These are phyloP conservation scores for Oncorhynchus gorbuscha DNA, from an alignment of 2,113 vertebrate species.

Conservation along the genomic window DNA sequence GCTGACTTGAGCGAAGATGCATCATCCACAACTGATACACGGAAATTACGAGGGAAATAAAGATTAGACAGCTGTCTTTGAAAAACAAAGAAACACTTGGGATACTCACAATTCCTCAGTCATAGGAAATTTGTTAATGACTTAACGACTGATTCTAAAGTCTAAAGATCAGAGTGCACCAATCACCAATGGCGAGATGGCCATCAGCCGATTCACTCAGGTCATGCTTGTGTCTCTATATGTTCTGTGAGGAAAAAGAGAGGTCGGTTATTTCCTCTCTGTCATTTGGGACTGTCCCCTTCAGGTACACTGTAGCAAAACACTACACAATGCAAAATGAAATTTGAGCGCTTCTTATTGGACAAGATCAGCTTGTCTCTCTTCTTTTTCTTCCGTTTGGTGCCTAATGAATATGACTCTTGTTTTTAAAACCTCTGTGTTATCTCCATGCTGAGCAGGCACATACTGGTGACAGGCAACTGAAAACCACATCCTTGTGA, in stretches of 20 bases:
- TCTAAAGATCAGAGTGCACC: neutral
- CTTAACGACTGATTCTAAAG: neutral
- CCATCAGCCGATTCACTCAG: conserved; percentile 7
- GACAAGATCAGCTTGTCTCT: neutral
- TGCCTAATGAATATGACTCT: neutral
- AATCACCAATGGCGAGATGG: neutral
- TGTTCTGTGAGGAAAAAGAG: conserved; percentile 6
- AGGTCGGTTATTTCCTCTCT: neutral
- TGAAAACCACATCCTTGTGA: conserved; percentile 46
- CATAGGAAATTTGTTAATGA: neutral
- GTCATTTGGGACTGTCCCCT: neutral
- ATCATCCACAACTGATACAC: conserved; percentile 6
- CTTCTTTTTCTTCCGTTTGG: neutral
- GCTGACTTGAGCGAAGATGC: conserved; percentile 16
- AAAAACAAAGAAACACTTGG: neutral
- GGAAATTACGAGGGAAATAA: neutral
- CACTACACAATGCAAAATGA: no score
- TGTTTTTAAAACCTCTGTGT: conserved; percentile 5
- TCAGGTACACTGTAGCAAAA: no score
- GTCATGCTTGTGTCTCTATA: conserved; percentile 6
- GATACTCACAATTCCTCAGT: conserved; percentile 46
- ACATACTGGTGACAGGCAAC: conserved; percentile 12
- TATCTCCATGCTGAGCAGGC: conserved; percentile 21
- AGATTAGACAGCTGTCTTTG: neutral
- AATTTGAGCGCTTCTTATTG: neutral